Percentiles rank a stretch among this genome's conserved stretches.
Conservation (phyloP, 2,797 vertebrate species). For the Premnoplex brunnescens region DNA sequence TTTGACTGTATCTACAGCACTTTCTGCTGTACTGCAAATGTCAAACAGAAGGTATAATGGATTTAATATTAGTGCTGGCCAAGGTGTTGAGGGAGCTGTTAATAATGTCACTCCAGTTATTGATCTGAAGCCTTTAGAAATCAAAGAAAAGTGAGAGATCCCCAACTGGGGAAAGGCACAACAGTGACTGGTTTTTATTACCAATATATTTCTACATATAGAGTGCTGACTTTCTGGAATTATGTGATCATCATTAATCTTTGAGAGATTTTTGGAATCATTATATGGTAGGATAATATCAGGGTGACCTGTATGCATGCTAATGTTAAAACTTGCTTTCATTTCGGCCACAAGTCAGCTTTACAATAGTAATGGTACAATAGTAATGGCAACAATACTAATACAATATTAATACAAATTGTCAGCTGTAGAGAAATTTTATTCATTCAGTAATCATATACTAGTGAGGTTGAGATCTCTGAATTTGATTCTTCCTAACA, state of each 20-base stretch:
- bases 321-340: conserved; percentile 41
- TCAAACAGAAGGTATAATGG: conserved; percentile 80
- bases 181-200: conserved; percentile 78
- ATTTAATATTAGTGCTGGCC: conserved; percentile 82
- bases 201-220: conserved; percentile 78
- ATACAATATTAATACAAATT: background rate
- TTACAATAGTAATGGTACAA: background rate
- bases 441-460: conserved; percentile 1
- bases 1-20: conserved; percentile 79
- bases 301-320: conserved; percentile 32
- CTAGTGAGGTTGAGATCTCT: background rate
- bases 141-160: conserved; percentile 80
- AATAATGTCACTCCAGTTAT: conserved; percentile 84
- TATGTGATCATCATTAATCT: conserved; percentile 76
- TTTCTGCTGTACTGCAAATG: conserved; percentile 80
- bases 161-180: conserved; percentile 75
- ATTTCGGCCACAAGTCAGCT: background rate
- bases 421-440: background rate
- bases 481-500: background rate
- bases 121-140: conserved; percentile 81
- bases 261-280: conserved; percentile 68
- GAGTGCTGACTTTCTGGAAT: conserved; percentile 74
- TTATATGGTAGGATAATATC: conserved; percentile 70
- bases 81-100: conserved; percentile 83
- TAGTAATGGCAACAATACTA: background rate